Base-by-base conservation (phyloP, 2,888 invertebrate genomes). In the Synergus japonicus region DNA sequence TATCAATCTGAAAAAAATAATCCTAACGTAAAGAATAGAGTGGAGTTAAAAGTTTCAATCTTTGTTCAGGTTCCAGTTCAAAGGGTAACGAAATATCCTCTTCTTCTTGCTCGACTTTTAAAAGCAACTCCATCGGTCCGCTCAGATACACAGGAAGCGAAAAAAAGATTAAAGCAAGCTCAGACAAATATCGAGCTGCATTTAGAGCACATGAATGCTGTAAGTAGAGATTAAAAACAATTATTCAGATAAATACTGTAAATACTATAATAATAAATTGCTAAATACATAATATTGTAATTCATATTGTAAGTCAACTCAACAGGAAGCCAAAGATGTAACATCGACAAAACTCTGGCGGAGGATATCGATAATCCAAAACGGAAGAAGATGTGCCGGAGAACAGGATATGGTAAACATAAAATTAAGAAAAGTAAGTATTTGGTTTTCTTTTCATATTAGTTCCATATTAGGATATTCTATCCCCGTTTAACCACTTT, bases 31-130 rank as follows among this genome's bases (percentile, higher is more conserved):
- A 37, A n/a, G 4, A 22, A 22, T 22, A 4, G 1, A 3, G 1
- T 22, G 60, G 22, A 60, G 1, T 22, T 22, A 12, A 12, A 22
- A 60, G 4, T n/a, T 9, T n/a, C 10, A 43, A 43, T 77, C 64
- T 15, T 80, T 76, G 85, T 89, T 80, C 88, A 96, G 96, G 96
- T 97, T 88, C 98, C 98, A 84, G 98, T 99, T 83, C 98, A 98
- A 94, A 95, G 98, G 92, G 98, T 98, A 88, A 98, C 98, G 88
- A 98, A 98, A 93, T 98, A 98, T 93, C 98, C 98, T 66, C 94
- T 99, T 87, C 94, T 99, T 85, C 93, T 99, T 89, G 97, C 97
- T 67, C 95, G 98, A 80, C 94, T 99, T 85, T 95, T 96, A 90
- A 98, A 98, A 93, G 97, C 97, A 65, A 98, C 98, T 15, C 97